Evolutionary conservation across 1,140 invertebrate genomes (phyloP), one percentile per base, ranked within the genome.

Genomic region (Drosophila miranda): DNA sequence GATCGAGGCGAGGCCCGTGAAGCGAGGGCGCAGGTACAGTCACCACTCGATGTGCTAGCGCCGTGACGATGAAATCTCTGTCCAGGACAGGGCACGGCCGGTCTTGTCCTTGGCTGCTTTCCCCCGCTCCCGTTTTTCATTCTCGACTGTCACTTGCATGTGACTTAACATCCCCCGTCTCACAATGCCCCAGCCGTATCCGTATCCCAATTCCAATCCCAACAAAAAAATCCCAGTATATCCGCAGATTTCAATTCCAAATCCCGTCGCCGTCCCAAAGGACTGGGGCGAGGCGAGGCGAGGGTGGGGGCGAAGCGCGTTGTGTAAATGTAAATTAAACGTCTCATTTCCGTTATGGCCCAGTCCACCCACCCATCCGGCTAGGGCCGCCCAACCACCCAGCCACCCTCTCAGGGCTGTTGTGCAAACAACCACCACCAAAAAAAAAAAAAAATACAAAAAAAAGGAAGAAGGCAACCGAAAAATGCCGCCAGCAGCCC

Each of bases 301-400:
- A 0, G 30, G 30, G 6, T 8, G 30, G 9, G 9, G 9, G 9
- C 30, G 34, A 38, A 11, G 55, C 49, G 81, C 71, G 62, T 82
- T 84, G 81, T 84, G 80, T 80, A 79, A 84, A 84, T 84, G 81
- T 81, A 84, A 84, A 84, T 84, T 84, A 84, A 84, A 81, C 81
- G 81, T 84, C 81, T 84, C 81, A 84, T 84, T 84, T 84, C 81
- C 81, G 81, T 77, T 78, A 86, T 78, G 73, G 72, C 57, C 58
- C 53, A 56, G 14, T 14, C 48, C 49, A 38, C 52, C 42, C 28
- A 59, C 11, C 52, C 59, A 63, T 55, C 30, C 59, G n/a, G 42
- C 11, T 4, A 38, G 4, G n/a, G 42, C 11, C 11, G 11, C 3
- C 11, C 34, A 7, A 2, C 28, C 28, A 30, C 8, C 30, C 30